Evolutionary conservation across 2,113 vertebrate genomes (phyloP), one percentile per base, ranked within the genome.

Genomic region (Otolemur garnettii): DNA sequence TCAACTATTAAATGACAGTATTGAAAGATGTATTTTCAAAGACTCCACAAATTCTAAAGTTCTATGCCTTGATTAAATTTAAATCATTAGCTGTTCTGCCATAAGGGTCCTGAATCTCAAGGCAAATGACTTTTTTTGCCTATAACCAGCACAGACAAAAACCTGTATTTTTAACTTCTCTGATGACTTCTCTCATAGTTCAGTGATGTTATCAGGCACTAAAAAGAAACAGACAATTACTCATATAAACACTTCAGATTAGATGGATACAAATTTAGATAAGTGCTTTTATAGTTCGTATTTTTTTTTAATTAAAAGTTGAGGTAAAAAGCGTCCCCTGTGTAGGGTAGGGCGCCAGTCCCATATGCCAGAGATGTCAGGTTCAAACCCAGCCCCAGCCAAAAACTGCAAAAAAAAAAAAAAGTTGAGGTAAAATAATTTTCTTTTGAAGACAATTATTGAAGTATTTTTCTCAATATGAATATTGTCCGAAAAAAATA

Each of bases 391-490:
- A 38, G 38, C 38, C 38, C 38, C 38, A 38, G 38, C 38, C 38
- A 38, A 38, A 38, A 38, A 38, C 38, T 38, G 38, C 38, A 38
- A 38, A 38, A 38, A 38, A 38, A 38, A 38, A 38, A 38, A 85
- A 74, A 94, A 82, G 8, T 60, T 78, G 22, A 87, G 26, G 35
- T 90, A 74, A 83, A 95, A 78, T 28, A 15, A 59, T 12, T 60
- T n/a, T 57, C 7, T 8, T 55, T 93, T 38, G 68, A 94, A 91
- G 62, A 42, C 81, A 93, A 81, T 81, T 78, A 74, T 45, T 90
- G 22, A 75, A 84, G 19, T 8, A 94, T 90, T 93, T 96, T 60
- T 83, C 15, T 74, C 59, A 96, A 68, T 57, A 88, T 53, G n/a
- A 95, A 87, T 78, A 68, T 26, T 84, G 21, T 74, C 64, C 45